These are phyloP conservation scores for Kryptopterus vitreolus DNA, from an alignment of 2,797 vertebrate genomes.

Conservation along the genomic window DNA sequence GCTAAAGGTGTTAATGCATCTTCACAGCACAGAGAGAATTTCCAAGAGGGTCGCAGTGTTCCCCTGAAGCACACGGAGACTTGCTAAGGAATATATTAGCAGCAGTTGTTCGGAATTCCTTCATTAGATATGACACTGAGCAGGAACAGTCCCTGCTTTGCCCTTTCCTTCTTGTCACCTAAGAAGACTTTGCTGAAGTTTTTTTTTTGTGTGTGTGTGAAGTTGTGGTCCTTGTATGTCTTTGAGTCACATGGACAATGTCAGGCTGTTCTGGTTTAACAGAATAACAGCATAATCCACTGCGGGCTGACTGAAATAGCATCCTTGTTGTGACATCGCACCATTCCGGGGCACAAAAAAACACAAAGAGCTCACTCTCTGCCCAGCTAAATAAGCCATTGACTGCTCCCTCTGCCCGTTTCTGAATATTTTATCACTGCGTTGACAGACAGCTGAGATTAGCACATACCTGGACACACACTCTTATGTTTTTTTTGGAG, in stretches of 20 bases:
- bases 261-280: conserved; percentile 1
- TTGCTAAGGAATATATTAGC: conserved; percentile 15
- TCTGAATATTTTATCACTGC: conserved; percentile 30
- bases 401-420: conserved; percentile 16
- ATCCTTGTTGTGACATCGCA: not conserved
- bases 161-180: not conserved
- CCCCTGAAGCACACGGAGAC: conserved; percentile 27
- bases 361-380: not conserved
- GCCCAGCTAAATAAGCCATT: conserved; percentile 19
- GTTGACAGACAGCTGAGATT: conserved; percentile 31
- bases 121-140: not conserved
- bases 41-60: conserved; percentile 21
- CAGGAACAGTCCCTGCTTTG: conserved; percentile 15
- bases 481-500: not conserved
- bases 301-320: conserved; percentile 10
- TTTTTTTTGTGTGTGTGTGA: no score
- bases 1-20: conserved; percentile 1
- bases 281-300: not conserved
- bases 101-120: conserved; percentile 1
- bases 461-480: conserved; percentile 30
- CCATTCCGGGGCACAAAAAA: not conserved
- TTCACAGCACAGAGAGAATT: not conserved
- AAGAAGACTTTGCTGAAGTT: not conserved
- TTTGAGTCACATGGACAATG: conserved; percentile 9
- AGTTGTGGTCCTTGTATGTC: not conserved